Base-by-base conservation (phyloP, 2,113 vertebrate species). In the Bagarius yarrelli region DNA sequence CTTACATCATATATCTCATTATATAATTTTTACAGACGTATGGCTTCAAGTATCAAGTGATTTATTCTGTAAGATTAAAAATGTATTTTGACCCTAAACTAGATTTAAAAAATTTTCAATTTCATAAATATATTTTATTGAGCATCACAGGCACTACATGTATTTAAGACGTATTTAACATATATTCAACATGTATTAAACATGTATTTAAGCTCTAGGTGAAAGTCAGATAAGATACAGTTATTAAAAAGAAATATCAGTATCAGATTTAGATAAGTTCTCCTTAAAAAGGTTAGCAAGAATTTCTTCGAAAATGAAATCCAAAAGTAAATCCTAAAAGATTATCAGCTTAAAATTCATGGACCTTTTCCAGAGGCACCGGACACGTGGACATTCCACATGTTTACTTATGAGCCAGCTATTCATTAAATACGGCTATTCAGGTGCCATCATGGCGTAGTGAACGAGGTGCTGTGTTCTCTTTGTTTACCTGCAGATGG, bases 401-500 rank as follows among this genome's bases (percentile, higher is more conserved):
- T 81, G 60, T 57, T 83, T 83, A 57, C 50, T 75, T 74, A 47
- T 53, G 40, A 77, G 74, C 64, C 47, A 15, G n/a, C 18, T 55
- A 76, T 34, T 76, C 8, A 70, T 71, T 32, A 36, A 56, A 34
- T 40, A n/a, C n/a, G n/a, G n/a, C n/a, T n/a, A n/a, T 8, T 30
- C 1, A 27, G 4, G 0, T 50, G 1, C 9, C 16, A 21, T 82
- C 15, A 19, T 50, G 40, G 9, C 27, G 30, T 67, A 53, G 52
- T 60, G 34, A 44, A 18, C 66, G 21, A 53, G 16, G 9, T 75
- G 4, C 6, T 61, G 8, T 79, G 9, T n/a, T 77, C 19, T 81
- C 15, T 59, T 21, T 15, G 23, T 78, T 44, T 82, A 23, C 64
- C 60, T 79, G n/a, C 89, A 97, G 95, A 87, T 74, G 89, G 95